A percentile compares a stretch with the other conserved stretches of the same genome.
Evolutionary conservation across 2,797 vertebrate species (phyloP).

Genomic region (Pelodytes ibericus): DNA sequence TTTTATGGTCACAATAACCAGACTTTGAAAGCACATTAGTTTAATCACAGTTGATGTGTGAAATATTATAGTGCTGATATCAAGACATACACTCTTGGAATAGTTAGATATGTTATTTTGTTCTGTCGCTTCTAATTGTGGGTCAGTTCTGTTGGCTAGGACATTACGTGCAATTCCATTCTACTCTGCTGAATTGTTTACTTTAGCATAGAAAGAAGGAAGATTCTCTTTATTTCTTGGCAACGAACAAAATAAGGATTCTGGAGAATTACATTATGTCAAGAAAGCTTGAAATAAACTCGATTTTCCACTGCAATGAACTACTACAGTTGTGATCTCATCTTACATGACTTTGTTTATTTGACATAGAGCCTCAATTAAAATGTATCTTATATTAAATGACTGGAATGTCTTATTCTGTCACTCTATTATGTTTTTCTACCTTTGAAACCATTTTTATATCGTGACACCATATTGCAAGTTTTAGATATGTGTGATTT

Average conservation of each 20-base stretch:
- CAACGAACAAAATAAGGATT: conserved; percentile 25
- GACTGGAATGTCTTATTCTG: no score
- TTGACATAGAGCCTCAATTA: background rate
- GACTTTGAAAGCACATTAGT: conserved; percentile 48
- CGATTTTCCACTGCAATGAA: conserved; percentile 24
- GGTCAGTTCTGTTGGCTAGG: conserved; percentile 22
- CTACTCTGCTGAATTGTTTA: conserved; percentile 38
- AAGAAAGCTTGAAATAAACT: conserved; percentile 42
- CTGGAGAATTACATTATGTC: conserved; percentile 22
- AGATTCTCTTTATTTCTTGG: conserved; percentile 41
- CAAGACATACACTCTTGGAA: conserved; percentile 29
- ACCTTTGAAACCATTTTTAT: no score
- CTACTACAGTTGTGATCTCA: conserved; percentile 36
- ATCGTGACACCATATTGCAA: no score
- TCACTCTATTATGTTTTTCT: no score
- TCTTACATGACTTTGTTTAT: conserved; percentile 42
- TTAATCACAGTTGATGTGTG: conserved; percentile 45
- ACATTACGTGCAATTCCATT: conserved; percentile 32
- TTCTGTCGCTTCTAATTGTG: conserved; percentile 53
- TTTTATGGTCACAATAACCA: conserved; percentile 40
- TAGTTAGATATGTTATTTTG: conserved; percentile 50
- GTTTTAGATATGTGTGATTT: no score
- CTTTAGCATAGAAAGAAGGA: conserved; percentile 39
- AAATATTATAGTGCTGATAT: conserved; percentile 50
- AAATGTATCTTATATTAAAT: no score